Conservation (phyloP, 2,113 vertebrate genomes). For the Pachyramphus minor region DNA sequence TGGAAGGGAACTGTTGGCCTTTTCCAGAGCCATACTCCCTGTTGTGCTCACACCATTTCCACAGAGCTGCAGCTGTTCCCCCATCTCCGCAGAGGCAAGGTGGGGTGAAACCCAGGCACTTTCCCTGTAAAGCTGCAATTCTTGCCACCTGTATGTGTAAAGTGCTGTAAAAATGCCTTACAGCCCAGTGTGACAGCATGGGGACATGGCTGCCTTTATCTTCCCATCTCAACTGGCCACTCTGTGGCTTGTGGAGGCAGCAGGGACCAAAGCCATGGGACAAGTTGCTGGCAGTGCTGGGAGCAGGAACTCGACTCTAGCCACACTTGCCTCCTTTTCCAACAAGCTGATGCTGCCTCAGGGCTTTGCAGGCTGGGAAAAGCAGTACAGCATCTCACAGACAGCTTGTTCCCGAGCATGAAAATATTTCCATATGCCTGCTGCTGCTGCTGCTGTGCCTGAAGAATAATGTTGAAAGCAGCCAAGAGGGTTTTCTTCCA, state of each 20-base stretch:
- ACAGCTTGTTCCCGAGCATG: background rate
- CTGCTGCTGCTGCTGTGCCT: background rate
- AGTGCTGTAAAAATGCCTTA: background rate
- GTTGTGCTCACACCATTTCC: background rate
- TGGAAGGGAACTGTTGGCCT: background rate
- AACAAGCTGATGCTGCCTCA: fast-evolving
- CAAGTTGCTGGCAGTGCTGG: fast-evolving
- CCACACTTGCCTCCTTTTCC: fast-evolving
- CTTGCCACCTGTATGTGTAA: background rate
- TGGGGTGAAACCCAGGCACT: fast-evolving
- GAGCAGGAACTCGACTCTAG: background rate
- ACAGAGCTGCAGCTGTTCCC: background rate
- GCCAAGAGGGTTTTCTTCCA: background rate
- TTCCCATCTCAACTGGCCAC: background rate
- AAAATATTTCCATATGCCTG: background rate
- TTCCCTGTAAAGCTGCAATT: background rate
- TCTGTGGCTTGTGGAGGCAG: fast-evolving
- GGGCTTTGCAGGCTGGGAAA: background rate
- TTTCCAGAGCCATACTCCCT: background rate
- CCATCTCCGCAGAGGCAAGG: background rate
- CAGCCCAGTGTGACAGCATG: fast-evolving
- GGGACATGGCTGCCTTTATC: background rate
- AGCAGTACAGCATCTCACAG: background rate
- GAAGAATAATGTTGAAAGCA: background rate
- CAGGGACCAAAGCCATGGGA: background rate